phyloP scores from a whole-genome alignment of 2,113 vertebrate genomes.

The Microcebus jonahi region DNA sequence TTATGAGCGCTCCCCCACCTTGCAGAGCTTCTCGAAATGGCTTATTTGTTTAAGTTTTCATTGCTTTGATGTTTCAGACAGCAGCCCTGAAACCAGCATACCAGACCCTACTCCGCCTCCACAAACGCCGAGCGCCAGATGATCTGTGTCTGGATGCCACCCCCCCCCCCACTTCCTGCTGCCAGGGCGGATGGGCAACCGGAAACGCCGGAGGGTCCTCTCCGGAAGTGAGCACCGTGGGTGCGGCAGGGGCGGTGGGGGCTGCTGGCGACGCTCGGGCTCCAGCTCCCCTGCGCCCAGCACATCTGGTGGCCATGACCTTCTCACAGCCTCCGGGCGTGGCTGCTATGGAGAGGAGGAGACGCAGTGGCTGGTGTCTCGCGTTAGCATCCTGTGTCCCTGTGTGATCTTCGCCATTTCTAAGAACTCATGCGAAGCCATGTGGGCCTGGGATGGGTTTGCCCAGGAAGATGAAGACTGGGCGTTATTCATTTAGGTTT shows the following conservation, averaged over 20 bases:
- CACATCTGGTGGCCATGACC: constrained; percentile 57
- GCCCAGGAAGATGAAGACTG: constrained; percentile 1
- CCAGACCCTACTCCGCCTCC: constrained; percentile 38
- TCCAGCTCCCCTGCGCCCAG: not conserved
- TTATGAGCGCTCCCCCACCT: constrained; percentile 24
- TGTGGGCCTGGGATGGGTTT: not conserved
- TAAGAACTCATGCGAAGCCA: not conserved
- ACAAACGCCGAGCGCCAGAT: constrained; percentile 61
- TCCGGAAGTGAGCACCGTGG: not conserved
- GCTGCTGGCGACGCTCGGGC: not conserved
- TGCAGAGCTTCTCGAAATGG: constrained; percentile 20
- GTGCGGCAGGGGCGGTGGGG: not conserved
- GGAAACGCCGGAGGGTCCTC: not conserved
- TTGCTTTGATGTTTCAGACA: constrained; percentile 72
- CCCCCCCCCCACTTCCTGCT: not conserved
- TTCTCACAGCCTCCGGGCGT: not conserved
- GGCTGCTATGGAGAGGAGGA: not conserved
- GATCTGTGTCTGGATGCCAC: not conserved
- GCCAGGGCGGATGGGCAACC: not conserved
- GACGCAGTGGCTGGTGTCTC: not conserved
- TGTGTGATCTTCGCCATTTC: not conserved
- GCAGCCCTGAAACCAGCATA: constrained; percentile 40
- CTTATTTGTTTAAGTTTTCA: constrained; percentile 54
- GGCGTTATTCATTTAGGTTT: constrained; percentile 11
- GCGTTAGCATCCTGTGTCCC: not conserved